Conservation (phyloP, 23 tunicate species). For the Aplidium turbinatum region DNA sequence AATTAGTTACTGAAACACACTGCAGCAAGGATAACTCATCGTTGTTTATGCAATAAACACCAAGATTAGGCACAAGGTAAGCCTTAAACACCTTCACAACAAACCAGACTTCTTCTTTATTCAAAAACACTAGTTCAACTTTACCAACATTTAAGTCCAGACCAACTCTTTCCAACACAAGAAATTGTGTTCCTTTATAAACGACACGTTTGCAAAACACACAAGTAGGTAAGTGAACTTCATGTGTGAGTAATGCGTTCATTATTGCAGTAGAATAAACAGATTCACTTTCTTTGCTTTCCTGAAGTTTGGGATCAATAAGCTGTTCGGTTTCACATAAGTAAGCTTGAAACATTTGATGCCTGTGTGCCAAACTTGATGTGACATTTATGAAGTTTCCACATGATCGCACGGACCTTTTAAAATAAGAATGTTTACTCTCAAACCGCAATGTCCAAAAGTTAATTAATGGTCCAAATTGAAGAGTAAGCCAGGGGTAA, state of each 20-base stretch:
- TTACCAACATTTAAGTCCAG: neutral
- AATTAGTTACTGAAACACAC: no score
- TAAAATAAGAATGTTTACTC: slow-evolving; percentile 59
- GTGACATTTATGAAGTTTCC: slow-evolving; percentile 47
- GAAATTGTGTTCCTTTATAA: neutral
- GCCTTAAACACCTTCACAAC: neutral
- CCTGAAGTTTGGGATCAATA: no score
- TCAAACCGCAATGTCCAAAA: slow-evolving; percentile 63
- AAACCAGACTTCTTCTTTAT: neutral
- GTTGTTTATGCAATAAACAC: neutral
- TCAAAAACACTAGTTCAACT: neutral
- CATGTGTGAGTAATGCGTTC: no score
- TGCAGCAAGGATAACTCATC: no score
- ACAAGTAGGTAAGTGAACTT: no score
- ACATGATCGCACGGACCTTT: neutral
- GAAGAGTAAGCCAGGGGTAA: slow-evolving; percentile 34
- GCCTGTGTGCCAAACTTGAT: slow-evolving; percentile 26
- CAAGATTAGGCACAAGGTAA: neutral
- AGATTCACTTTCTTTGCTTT: no score
- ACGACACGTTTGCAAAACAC: no score
- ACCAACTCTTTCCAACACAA: neutral
- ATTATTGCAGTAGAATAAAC: no score
- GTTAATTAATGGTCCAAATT: slow-evolving; percentile 54
- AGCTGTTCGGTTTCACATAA: no score
- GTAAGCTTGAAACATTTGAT: slow-evolving; percentile 40